Conservation (phyloP, 2,797 vertebrate genomes). For the Aeoliscus strigatus region DNA sequence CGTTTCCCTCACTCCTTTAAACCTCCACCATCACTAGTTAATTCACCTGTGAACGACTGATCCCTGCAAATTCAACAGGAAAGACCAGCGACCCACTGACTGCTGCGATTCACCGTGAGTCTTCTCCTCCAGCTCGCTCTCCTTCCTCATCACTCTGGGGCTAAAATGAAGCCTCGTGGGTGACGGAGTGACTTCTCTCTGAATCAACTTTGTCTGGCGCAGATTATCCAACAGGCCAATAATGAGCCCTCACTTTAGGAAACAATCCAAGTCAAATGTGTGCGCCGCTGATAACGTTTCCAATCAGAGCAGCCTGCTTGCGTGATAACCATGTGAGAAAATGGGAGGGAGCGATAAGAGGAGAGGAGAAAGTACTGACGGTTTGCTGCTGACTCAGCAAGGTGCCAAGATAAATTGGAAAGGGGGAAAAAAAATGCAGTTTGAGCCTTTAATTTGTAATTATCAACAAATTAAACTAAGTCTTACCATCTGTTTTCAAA, state of each 20-base stretch:
- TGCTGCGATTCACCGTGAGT: no score
- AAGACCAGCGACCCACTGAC: no score
- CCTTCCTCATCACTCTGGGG: slow-evolving; percentile 13
- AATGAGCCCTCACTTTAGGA: slow-evolving; percentile 57
- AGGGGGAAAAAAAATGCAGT: no score
- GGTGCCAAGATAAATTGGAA: slow-evolving; percentile 25
- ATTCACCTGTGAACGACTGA: no score
- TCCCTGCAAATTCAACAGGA: no score
- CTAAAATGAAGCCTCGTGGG: slow-evolving; percentile 20
- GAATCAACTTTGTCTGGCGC: slow-evolving; percentile 41
- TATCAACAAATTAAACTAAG: no score
- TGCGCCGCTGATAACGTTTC: slow-evolving; percentile 59
- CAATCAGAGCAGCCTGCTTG: slow-evolving; percentile 50
- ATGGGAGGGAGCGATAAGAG: slow-evolving; percentile 43
- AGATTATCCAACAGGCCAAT: slow-evolving; percentile 51
- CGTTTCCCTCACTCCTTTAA: no score
- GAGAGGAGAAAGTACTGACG: slow-evolving; percentile 10
- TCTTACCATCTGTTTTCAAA: no score
- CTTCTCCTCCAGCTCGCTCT: slow-evolving; percentile 8
- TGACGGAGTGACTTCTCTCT: slow-evolving; percentile 27
- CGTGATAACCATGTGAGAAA: slow-evolving; percentile 33
- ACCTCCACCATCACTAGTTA: no score
- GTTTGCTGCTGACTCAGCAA: slow-evolving; percentile 32
- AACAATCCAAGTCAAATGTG: slow-evolving; percentile 70
- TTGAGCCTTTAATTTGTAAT: no score